These are phyloP conservation scores for Zaprionus lineosus DNA, from an alignment of 2,888 invertebrate genomes.

Conservation along the genomic window DNA sequence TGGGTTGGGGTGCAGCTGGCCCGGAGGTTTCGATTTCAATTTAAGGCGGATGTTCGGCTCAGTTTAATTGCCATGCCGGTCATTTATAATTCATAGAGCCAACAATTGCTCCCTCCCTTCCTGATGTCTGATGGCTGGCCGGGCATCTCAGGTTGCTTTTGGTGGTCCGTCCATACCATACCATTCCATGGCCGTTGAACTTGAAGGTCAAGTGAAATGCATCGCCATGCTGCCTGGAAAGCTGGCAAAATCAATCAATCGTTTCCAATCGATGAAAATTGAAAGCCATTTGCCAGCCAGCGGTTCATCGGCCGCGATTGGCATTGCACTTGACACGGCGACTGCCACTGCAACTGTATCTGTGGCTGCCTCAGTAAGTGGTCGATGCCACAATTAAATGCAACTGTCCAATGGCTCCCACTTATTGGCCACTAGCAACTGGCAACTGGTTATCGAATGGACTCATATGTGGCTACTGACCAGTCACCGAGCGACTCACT, in stretches of 20 bases:
- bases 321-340: conserved; percentile 67
- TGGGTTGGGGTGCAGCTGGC: conserved; percentile 3
- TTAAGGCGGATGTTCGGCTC: conserved; percentile 68
- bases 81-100: conserved; percentile 59
- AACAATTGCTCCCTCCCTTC: neutral
- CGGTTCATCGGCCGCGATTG: conserved; percentile 58
- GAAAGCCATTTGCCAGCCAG: conserved; percentile 41
- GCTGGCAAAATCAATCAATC: conserved; percentile 55
- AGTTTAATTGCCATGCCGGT: conserved; percentile 61
- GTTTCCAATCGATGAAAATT: no score
- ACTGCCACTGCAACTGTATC: conserved; percentile 24
- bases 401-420: no score
- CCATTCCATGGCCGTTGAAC: conserved; percentile 67
- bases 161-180: no score
- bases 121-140: conserved; percentile 40
- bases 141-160: conserved; percentile 16
- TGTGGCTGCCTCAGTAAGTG: conserved; percentile 37
- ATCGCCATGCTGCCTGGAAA: neutral
- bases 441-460: neutral
- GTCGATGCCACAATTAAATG: conserved; percentile 34
- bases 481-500: conserved; percentile 44
- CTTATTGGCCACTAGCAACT: neutral
- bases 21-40: conserved; percentile 78
- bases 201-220: conserved; percentile 53
- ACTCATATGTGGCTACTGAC: no score